Percentiles rank a stretch among this genome's conserved stretches.
Evolutionary conservation across 2,888 invertebrate species (phyloP).

Genomic region (Megalurothrips usitatus): DNA sequence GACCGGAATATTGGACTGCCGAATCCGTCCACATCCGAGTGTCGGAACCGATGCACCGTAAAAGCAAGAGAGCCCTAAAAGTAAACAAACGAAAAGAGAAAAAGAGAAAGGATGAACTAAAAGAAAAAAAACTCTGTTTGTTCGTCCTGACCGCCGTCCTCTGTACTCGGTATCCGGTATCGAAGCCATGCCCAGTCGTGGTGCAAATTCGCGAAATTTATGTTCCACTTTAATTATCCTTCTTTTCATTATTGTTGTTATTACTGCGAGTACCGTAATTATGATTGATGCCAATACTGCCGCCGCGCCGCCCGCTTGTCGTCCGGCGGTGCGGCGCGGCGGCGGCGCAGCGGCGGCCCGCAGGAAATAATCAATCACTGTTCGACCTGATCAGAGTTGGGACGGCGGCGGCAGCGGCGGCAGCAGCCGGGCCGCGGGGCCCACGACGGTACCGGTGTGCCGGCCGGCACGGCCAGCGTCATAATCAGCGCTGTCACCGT

Average conservation of each 20-base stretch:
- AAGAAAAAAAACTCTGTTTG: no score
- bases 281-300: constrained; percentile 20
- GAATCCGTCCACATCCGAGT: no score
- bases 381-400: constrained; percentile 11
- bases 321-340: no score
- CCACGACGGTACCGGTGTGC: background rate
- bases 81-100: no score
- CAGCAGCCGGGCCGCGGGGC: background rate
- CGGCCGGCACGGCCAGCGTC: background rate
- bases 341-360: background rate
- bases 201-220: background rate
- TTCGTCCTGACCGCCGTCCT: no score
- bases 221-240: background rate
- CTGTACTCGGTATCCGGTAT: no score
- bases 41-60: no score
- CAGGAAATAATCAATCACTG: constrained; percentile 26
- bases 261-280: background rate
- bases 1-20: no score
- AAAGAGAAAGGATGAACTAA: no score
- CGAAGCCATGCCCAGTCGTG: no score
- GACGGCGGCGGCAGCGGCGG: background rate
- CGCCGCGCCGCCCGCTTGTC: background rate
- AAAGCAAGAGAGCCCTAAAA: no score
- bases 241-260: background rate
- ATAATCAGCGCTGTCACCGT: constrained; percentile 18